Conservation (phyloP, 2,797 vertebrate genomes). For the Emys orbicularis region DNA sequence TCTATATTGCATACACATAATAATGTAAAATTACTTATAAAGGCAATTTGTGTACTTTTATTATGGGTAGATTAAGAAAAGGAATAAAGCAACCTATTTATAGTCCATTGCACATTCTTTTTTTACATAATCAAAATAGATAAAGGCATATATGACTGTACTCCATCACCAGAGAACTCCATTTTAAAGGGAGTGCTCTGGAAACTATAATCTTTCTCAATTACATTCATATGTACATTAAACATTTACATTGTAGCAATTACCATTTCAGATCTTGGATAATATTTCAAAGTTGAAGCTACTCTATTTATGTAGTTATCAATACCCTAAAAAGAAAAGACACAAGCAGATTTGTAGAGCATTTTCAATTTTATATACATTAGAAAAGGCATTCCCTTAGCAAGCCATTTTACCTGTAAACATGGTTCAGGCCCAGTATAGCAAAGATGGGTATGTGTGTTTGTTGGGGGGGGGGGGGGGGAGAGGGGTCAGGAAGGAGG, state of each 20-base stretch:
- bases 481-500: no score
- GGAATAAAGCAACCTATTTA: neutral
- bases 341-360: neutral
- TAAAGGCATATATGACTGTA: neutral
- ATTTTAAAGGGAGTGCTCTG: neutral
- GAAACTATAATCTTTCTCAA: neutral
- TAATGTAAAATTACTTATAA: neutral
- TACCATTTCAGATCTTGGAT: neutral
- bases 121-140: neutral
- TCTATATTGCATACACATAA: fast-evolving
- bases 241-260: neutral
- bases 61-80: fast-evolving
- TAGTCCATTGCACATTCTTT: neutral
- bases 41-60: neutral
- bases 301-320: neutral
- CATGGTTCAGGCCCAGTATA: neutral
- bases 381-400: neutral
- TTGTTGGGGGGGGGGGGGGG: no score
- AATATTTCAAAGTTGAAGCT: neutral
- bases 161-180: neutral
- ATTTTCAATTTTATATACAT: neutral
- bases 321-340: neutral
- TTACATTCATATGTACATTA: neutral
- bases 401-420: neutral
- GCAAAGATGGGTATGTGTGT: neutral